Percentiles rank a stretch among this genome's conserved stretches.
Evolutionary conservation across 2,888 invertebrate species (phyloP).

Genomic region (Hydroisotoma schaefferi): DNA sequence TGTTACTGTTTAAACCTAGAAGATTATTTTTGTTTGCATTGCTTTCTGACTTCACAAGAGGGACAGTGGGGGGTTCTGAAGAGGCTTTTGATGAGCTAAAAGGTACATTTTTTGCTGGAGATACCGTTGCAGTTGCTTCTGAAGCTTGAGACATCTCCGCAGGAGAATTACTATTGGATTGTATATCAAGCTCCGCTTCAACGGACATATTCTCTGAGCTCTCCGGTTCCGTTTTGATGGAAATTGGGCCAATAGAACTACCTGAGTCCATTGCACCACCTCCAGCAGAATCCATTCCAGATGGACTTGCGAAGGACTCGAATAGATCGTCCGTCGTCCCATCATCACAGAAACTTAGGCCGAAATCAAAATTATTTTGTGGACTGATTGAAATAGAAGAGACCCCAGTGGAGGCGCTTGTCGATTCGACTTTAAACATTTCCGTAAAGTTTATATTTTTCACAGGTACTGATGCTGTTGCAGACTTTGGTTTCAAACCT

Average conservation of each 20-base stretch:
- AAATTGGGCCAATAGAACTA: conserved; percentile 21
- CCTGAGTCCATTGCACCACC: conserved; percentile 25
- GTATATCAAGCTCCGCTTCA: background rate
- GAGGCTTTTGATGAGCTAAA: too few species aligned
- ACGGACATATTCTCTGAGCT: conserved; percentile 24
- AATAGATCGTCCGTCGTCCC: conserved; percentile 48
- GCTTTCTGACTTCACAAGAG: too few species aligned
- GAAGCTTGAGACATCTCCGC: background rate
- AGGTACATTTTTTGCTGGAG: too few species aligned
- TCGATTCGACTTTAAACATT: conserved; percentile 49
- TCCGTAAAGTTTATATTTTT: too few species aligned
- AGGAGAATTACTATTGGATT: background rate
- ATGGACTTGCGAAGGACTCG: conserved; percentile 39
- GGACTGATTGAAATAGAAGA: conserved; percentile 35
- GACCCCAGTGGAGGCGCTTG: conserved; percentile 33
- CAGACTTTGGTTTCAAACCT: too few species aligned
- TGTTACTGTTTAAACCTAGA: too few species aligned
- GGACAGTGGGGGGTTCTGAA: too few species aligned
- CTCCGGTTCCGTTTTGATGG: conserved; percentile 41
- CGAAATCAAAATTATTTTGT: conserved; percentile 47
- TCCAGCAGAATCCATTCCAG: conserved; percentile 21
- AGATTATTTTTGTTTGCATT: conserved; percentile 1
- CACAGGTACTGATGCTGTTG: background rate
- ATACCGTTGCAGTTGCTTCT: background rate
- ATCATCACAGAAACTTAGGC: conserved; percentile 49